Evolutionary conservation across 2,888 invertebrate genomes (phyloP).

Genomic region (Dasypolia templi): DNA sequence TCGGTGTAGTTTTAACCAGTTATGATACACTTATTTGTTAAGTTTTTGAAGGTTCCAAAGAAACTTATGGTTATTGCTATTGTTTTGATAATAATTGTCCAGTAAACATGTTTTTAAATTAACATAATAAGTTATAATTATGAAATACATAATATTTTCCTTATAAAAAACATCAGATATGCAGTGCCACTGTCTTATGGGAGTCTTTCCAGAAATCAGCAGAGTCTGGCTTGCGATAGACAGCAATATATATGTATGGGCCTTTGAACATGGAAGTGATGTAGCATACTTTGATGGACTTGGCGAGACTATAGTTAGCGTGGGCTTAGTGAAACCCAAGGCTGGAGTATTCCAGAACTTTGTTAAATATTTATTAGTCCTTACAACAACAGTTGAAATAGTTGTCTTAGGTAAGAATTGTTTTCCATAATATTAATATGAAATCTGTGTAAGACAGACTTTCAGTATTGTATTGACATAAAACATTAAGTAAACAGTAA

Average conservation of each 20-base stretch:
- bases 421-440: background rate
- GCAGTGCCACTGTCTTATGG: conserved; percentile 99
- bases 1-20: background rate
- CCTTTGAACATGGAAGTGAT: conserved; percentile 98
- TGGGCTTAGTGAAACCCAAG: conserved; percentile 97
- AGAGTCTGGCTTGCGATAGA: conserved; percentile 99
- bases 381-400: conserved; percentile 98
- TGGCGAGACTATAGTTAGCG: conserved; percentile 97
- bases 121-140: background rate
- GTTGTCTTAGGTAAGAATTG: conserved; percentile 94
- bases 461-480: background rate
- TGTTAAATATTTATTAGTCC: conserved; percentile 96
- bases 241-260: conserved; percentile 99
- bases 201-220: conserved; percentile 98
- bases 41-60: background rate
- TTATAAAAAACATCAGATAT: conserved; percentile 92
- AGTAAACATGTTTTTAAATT: background rate
- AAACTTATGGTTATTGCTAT: background rate
- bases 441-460: background rate
- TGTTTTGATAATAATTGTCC: background rate
- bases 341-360: conserved; percentile 96
- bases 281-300: conserved; percentile 99
- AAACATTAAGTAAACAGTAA: background rate
- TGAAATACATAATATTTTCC: conserved; percentile 60
- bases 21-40: background rate